Evolutionary conservation across 2,797 vertebrate genomes (phyloP).

Genomic region (Protonibea diacanthus): DNA sequence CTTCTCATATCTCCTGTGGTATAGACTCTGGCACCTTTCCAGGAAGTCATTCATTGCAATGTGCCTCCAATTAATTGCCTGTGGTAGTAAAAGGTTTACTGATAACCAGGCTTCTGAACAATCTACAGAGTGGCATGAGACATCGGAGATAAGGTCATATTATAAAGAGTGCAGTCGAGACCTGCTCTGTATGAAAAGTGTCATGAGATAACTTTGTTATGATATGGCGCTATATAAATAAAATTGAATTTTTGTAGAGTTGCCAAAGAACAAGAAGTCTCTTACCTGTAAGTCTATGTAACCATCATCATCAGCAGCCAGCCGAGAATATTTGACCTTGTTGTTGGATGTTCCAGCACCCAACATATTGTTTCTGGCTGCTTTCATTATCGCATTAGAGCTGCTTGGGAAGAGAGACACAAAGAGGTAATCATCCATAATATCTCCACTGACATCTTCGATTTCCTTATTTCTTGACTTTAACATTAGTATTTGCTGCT

Average conservation of each 20-base stretch:
- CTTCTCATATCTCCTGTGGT: neutral
- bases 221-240: too few species aligned
- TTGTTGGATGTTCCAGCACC: constrained; percentile 87
- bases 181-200: too few species aligned
- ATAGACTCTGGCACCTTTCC: constrained; percentile 5
- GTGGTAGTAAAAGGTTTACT: neutral
- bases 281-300: constrained; percentile 96
- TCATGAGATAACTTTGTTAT: neutral
- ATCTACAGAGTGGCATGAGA: neutral
- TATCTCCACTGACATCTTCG: too few species aligned
- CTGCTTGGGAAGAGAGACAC: constrained; percentile 31
- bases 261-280: neutral
- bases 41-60: constrained; percentile 22
- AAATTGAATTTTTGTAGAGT: neutral
- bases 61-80: constrained; percentile 19
- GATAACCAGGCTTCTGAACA: constrained; percentile 22
- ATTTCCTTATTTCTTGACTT: neutral
- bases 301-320: constrained; percentile 93
- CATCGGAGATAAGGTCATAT: neutral
- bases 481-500: neutral
- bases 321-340: constrained; percentile 95
- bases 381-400: constrained; percentile 83
- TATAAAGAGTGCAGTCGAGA: neutral
- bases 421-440: neutral
- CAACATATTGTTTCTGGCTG: constrained; percentile 84